These are phyloP conservation scores for Sakesphorus luctuosus DNA, from an alignment of 2,113 vertebrate species.

Conservation along the genomic window DNA sequence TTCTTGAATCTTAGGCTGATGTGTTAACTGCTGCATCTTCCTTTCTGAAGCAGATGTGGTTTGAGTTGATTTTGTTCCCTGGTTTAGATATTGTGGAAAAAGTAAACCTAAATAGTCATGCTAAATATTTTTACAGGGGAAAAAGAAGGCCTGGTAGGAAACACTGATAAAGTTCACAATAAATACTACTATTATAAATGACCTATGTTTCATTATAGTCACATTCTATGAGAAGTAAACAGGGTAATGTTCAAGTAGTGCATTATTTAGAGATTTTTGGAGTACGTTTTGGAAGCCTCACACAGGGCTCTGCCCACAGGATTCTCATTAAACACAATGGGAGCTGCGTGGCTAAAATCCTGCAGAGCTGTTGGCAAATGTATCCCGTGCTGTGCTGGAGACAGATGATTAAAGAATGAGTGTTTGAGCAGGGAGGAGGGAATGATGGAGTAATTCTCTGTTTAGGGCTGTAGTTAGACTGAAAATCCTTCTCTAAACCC, in stretches of 20 bases:
- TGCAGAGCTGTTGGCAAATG: conserved; percentile 41
- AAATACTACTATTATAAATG: neutral
- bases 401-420: conserved; percentile 59
- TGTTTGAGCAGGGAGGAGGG: neutral
- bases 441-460: conserved; percentile 1
- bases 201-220: conserved; percentile 22
- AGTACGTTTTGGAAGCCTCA: conserved; percentile 47
- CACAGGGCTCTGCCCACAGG: conserved; percentile 34
- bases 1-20: neutral
- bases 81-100: neutral
- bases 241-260: conserved; percentile 38
- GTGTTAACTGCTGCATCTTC: neutral
- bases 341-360: conserved; percentile 50
- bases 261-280: conserved; percentile 65
- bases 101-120: neutral
- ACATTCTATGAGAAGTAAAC: conserved; percentile 10
- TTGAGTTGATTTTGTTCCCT: neutral
- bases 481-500: neutral
- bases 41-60: neutral
- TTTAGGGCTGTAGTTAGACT: neutral
- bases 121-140: neutral
- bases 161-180: conserved; percentile 1
- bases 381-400: conserved; percentile 57
- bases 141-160: neutral
- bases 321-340: conserved; percentile 68